Evolutionary conservation across 2,888 invertebrate species (phyloP).

Genomic region (Tanytarsus gracilentus): DNA sequence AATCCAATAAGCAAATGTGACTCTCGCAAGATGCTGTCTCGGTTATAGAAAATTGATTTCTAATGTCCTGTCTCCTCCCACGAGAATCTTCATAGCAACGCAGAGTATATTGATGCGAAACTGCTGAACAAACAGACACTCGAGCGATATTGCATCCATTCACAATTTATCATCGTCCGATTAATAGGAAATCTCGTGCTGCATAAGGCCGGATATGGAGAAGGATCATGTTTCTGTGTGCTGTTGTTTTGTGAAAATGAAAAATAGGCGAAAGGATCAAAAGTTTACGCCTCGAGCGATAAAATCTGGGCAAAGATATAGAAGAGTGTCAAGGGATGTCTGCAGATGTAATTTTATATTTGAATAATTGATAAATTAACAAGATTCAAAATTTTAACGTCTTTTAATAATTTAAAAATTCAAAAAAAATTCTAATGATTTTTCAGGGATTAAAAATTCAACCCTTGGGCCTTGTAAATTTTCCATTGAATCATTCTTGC

Average conservation of each 20-base stretch:
- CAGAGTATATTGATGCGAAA: neutral
- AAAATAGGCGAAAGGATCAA: slow-evolving; percentile 17
- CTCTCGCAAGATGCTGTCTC: neutral
- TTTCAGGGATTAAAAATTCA: too few species aligned
- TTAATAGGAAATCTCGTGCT: neutral
- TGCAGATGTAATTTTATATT: too few species aligned
- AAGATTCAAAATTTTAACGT: too few species aligned
- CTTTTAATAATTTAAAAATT: too few species aligned
- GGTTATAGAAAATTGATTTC: slow-evolving; percentile 3
- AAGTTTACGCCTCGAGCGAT: slow-evolving; percentile 4
- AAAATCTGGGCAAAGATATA: too few species aligned
- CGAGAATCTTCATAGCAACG: neutral
- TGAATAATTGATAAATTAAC: too few species aligned
- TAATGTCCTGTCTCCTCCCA: slow-evolving; percentile 13
- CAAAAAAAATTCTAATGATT: too few species aligned
- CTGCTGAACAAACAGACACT: slow-evolving; percentile 19
- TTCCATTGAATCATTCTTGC: too few species aligned
- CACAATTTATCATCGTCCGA: neutral
- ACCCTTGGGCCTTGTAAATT: too few species aligned
- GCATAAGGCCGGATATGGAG: too few species aligned
- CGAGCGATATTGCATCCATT: slow-evolving; percentile 1
- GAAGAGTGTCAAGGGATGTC: too few species aligned
- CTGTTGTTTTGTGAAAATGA: neutral
- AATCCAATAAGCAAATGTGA: too few species aligned
- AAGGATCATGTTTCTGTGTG: slow-evolving; percentile 16